Conservation (phyloP, 2,888 invertebrate genomes). For the Heliconius ismenius region DNA sequence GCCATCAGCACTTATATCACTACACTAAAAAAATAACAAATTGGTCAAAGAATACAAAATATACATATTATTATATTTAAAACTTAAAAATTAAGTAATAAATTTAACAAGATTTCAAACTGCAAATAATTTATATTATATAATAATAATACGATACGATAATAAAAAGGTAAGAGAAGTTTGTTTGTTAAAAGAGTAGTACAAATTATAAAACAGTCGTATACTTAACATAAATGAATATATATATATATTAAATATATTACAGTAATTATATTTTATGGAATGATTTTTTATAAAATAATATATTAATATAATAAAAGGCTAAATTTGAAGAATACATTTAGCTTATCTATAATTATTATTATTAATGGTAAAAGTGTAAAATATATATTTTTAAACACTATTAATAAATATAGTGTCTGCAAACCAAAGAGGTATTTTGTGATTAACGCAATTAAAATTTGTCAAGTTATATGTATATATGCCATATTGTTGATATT, state of each 20-base stretch:
- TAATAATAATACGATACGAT: no score
- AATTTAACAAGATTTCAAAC: not conserved
- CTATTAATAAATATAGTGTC: not conserved
- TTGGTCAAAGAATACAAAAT: not conserved
- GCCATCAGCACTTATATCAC: no score
- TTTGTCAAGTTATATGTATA: not conserved
- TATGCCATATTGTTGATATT: not conserved
- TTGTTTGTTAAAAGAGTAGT: conserved; percentile 7
- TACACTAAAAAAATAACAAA: not conserved
- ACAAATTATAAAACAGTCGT: not conserved
- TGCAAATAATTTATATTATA: not conserved
- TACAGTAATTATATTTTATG: not conserved
- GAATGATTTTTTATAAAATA: conserved; percentile 3
- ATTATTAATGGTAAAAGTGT: not conserved
- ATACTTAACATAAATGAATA: not conserved
- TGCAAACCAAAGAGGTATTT: not conserved
- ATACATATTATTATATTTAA: not conserved
- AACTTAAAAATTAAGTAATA: not conserved
- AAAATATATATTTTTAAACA: conserved; percentile 1
- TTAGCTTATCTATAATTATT: not conserved
- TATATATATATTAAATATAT: not conserved
- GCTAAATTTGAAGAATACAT: not conserved
- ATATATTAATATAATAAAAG: not conserved
- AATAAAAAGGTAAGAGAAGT: not conserved
- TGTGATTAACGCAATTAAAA: not conserved